Base-by-base conservation (phyloP, 2,888 invertebrate genomes). In the Pocota personata region DNA sequence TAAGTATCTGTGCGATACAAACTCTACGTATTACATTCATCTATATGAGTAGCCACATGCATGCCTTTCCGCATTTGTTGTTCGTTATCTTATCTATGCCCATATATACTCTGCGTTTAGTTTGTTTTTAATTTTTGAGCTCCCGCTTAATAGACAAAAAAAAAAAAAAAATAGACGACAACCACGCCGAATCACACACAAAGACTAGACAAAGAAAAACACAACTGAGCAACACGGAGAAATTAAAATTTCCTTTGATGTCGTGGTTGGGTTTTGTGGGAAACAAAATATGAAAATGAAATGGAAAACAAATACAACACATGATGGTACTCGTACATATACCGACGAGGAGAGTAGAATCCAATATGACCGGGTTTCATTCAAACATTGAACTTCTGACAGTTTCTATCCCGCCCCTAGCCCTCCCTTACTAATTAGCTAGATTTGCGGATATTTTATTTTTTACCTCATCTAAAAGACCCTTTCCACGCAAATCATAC, bases 31-130 rank as follows among this genome's bases (percentile, higher is more conserved):
- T 12, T n/a, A 16, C 37, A 69, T n/a, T 69, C 55, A 43, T 69
- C 57, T 19, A 21, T 32, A 57, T 69, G 58, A 46, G 32, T 10
- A 57, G 40, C 19, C 50, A 35, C 21, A 50, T 37, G 43, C 55
- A 72, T 72, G 50, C 72, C 37, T 19, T 72, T 35, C 58, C 58
- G 35, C 58, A 72, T 24, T 35, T 48, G 14, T 58, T 60, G 16
- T 72, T 60, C 19, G 35, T 60, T 79, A 67, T 80, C 79, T 80
- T 80, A 80, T 80, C 79, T 58, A 50, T 48, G 57, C 1, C 58
- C 58, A 66, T 79, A 30, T 72, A 55, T 8, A 57, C 71, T 57
- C 35, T 48, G 32, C 48, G 40, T 80, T 66, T 80, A 37, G 55
- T 62, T 78, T 78, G 43, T 72, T 79, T 72, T 62, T 46, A 55